Percentiles rank a stretch among this genome's conserved stretches.
phyloP scores from a whole-genome alignment of 2,797 vertebrate species.

The Darevskia nairensis region DNA sequence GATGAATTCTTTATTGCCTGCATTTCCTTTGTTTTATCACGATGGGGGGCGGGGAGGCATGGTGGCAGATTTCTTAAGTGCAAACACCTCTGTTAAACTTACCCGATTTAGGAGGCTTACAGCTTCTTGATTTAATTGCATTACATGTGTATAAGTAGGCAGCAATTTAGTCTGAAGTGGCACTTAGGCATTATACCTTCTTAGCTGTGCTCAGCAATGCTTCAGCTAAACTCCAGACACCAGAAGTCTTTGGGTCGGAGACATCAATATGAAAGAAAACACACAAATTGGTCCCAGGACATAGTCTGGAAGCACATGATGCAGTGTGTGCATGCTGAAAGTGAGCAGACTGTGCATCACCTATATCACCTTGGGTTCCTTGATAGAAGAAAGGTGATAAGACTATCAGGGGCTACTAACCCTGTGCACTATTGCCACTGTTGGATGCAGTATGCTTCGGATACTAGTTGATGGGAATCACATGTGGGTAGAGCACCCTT shows the following conservation, averaged over 20 bases:
- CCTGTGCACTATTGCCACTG: too few relatives aligned
- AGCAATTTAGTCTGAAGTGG: slow-evolving; percentile 80
- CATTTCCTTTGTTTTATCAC: slow-evolving; percentile 42
- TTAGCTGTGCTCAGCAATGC: slow-evolving; percentile 64
- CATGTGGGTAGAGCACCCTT: too few relatives aligned
- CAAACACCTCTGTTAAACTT: slow-evolving; percentile 71
- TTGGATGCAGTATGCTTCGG: too few relatives aligned
- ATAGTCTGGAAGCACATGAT: not conserved
- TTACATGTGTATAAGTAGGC: slow-evolving; percentile 75
- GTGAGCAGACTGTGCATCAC: too few relatives aligned
- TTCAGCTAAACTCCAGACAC: slow-evolving; percentile 56
- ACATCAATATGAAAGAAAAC: slow-evolving; percentile 8
- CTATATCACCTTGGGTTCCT: not conserved
- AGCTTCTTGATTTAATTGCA: slow-evolving; percentile 78
- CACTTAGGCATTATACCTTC: slow-evolving; percentile 68
- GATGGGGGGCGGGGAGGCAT: slow-evolving; percentile 39
- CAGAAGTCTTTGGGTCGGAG: slow-evolving; percentile 51
- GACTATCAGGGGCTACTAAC: too few relatives aligned
- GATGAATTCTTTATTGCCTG: slow-evolving; percentile 40
- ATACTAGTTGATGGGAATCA: too few relatives aligned
- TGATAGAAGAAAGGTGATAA: not conserved
- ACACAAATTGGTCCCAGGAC: not conserved
- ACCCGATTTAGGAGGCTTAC: slow-evolving; percentile 63
- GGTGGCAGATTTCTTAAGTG: slow-evolving; percentile 54
- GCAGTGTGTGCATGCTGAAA: not conserved